phyloP scores from a whole-genome alignment of 2,888 invertebrate genomes.

The Fragum fragum region DNA sequence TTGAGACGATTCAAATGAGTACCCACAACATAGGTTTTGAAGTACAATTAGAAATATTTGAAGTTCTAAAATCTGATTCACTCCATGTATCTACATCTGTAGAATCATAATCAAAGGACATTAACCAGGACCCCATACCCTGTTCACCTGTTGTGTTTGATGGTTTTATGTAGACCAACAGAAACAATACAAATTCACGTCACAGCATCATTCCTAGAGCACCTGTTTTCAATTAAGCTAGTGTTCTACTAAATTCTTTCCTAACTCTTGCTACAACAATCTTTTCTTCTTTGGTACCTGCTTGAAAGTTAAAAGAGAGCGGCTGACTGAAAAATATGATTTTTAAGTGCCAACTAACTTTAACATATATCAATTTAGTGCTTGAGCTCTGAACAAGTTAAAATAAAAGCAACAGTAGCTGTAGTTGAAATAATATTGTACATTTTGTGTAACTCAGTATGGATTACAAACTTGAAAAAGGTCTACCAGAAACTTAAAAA shows the following conservation, averaged over 20 bases:
- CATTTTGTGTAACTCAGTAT: too few species aligned
- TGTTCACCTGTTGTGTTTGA: slow-evolving; percentile 13
- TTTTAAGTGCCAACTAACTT: too few species aligned
- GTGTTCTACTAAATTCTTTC: background rate
- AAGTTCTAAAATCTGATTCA: background rate
- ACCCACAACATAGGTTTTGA: background rate
- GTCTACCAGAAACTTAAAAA: too few species aligned
- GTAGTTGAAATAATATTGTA: too few species aligned
- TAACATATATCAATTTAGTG: too few species aligned
- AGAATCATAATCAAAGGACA: slow-evolving; percentile 2
- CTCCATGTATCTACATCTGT: too few species aligned
- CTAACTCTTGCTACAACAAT: background rate
- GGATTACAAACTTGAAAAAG: too few species aligned
- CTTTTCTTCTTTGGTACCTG: too few species aligned
- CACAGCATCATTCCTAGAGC: slow-evolving; percentile 26
- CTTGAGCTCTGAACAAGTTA: too few species aligned
- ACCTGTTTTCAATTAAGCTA: slow-evolving; percentile 26
- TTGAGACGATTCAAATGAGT: background rate
- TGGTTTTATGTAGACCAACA: slow-evolving; percentile 8
- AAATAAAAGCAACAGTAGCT: too few species aligned
- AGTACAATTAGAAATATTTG: background rate
- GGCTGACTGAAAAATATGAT: too few species aligned
- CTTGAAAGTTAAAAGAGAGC: too few species aligned
- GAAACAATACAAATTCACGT: slow-evolving; percentile 24
- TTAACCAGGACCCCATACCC: slow-evolving; percentile 15